Conservation (phyloP, 1,140 invertebrate species). For the Drosophila serrata region DNA sequence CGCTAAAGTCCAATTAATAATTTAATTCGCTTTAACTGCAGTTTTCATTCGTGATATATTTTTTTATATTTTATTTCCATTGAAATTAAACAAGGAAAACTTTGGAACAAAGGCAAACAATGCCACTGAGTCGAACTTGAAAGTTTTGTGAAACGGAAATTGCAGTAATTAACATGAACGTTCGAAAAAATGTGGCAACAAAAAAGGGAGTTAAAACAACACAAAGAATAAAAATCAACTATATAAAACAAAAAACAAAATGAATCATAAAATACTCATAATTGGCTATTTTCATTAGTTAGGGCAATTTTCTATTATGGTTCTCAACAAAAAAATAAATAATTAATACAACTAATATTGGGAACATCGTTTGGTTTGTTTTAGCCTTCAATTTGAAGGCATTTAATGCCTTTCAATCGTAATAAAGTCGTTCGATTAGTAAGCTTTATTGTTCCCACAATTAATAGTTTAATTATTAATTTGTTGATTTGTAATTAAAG, state of each 20-base stretch:
- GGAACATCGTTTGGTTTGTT: constrained; percentile 29
- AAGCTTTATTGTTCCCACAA: constrained; percentile 1
- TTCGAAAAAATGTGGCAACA: constrained; percentile 46
- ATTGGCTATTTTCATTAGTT: constrained; percentile 41
- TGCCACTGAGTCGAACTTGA: constrained; percentile 43
- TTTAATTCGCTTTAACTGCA: constrained; percentile 55
- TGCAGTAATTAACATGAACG: constrained; percentile 63
- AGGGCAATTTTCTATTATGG: constrained; percentile 14
- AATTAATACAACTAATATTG: constrained; percentile 38
- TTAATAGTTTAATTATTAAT: constrained; percentile 24
- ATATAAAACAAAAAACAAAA: constrained; percentile 16
- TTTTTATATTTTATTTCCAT: constrained; percentile 2
- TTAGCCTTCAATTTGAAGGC: constrained; percentile 33
- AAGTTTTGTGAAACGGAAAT: constrained; percentile 63
- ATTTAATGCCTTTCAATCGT: background rate
- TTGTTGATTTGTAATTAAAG: constrained; percentile 1
- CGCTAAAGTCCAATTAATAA: constrained; percentile 66
- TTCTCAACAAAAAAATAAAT: constrained; percentile 5
- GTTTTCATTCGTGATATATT: constrained; percentile 43
- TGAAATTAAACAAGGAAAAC: constrained; percentile 44
- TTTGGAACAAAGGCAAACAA: constrained; percentile 38
- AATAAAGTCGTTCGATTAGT: background rate
- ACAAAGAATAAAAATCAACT: constrained; percentile 19
- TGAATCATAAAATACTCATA: constrained; percentile 38
- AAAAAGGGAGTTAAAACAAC: constrained; percentile 9